Percentiles rank a stretch among this genome's conserved stretches.
These are phyloP conservation scores for Rhimphoctona megacephalus DNA, from an alignment of 2,888 invertebrate species.

Conservation along the genomic window DNA sequence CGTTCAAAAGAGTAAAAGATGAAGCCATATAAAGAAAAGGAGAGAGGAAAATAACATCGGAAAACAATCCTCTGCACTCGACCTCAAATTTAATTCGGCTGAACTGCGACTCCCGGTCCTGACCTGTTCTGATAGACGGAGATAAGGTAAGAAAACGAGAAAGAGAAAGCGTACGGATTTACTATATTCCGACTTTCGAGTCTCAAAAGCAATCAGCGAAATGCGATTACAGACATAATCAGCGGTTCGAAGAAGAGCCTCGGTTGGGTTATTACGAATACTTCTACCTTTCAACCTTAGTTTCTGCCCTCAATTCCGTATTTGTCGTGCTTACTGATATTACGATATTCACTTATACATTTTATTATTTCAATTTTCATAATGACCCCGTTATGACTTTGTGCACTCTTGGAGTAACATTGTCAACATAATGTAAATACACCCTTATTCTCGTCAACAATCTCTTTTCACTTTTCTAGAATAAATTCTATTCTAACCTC, in stretches of 20 bases:
- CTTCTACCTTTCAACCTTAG: constrained; percentile 17
- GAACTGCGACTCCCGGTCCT: constrained; percentile 58
- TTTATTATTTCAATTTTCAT: neutral
- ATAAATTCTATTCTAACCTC: neutral
- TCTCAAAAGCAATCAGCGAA: constrained; percentile 66
- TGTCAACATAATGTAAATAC: neutral
- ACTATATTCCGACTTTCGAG: constrained; percentile 61
- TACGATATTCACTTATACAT: neutral
- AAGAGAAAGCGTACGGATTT: constrained; percentile 47
- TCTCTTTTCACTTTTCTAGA: neutral
- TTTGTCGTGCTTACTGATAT: neutral
- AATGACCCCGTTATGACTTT: neutral
- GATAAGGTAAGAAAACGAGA: constrained; percentile 19
- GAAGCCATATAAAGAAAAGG: constrained; percentile 11
- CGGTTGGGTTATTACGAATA: constrained; percentile 26
- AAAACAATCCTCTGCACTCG: constrained; percentile 62
- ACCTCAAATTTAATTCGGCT: constrained; percentile 67
- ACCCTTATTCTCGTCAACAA: neutral
- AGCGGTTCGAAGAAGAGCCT: constrained; percentile 50
- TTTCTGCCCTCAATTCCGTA: neutral
- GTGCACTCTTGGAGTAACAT: neutral
- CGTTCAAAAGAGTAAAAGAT: constrained; percentile 23
- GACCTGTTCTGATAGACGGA: constrained; percentile 44
- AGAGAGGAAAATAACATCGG: constrained; percentile 19
- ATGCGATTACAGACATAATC: constrained; percentile 67